phyloP scores from a whole-genome alignment of 1,140 invertebrate species.

The Drosophila pruinosa region DNA sequence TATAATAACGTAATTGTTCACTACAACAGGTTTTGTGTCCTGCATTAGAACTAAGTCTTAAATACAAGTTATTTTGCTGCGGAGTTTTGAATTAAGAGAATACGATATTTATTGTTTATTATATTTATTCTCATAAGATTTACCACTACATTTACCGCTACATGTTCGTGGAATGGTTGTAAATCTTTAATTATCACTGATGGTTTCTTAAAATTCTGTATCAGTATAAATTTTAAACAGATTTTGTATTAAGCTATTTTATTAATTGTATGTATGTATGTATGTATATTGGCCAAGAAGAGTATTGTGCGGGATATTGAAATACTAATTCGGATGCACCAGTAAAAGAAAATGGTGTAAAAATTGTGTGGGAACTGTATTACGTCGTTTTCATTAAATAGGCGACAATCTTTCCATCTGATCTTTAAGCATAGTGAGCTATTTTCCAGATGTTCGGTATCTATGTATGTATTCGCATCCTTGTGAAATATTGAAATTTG shows the following conservation, averaged over 20 bases:
- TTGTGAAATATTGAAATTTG: constrained; percentile 40
- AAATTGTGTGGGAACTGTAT: constrained; percentile 58
- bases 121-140: constrained; percentile 11
- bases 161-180: constrained; percentile 14
- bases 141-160: neutral
- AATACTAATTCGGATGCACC: constrained; percentile 47
- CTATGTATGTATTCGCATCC: constrained; percentile 24
- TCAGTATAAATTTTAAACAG: constrained; percentile 12
- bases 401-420: constrained; percentile 44
- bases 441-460: constrained; percentile 38
- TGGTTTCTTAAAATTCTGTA: neutral
- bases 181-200: constrained; percentile 9
- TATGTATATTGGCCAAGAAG: constrained; percentile 56
- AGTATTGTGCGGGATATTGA: constrained; percentile 53
- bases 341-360: constrained; percentile 55
- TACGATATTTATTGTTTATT: neutral
- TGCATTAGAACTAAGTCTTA: neutral
- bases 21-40: too few species aligned
- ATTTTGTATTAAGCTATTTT: constrained; percentile 34
- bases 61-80: neutral
- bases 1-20: too few species aligned
- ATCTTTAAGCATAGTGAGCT: constrained; percentile 28
- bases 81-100: neutral
- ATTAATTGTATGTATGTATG: constrained; percentile 41
- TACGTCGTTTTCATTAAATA: constrained; percentile 39